These are phyloP conservation scores for Ashinkailepas kermadecensis DNA, from an alignment of 2,888 invertebrate genomes.

Conservation along the genomic window DNA sequence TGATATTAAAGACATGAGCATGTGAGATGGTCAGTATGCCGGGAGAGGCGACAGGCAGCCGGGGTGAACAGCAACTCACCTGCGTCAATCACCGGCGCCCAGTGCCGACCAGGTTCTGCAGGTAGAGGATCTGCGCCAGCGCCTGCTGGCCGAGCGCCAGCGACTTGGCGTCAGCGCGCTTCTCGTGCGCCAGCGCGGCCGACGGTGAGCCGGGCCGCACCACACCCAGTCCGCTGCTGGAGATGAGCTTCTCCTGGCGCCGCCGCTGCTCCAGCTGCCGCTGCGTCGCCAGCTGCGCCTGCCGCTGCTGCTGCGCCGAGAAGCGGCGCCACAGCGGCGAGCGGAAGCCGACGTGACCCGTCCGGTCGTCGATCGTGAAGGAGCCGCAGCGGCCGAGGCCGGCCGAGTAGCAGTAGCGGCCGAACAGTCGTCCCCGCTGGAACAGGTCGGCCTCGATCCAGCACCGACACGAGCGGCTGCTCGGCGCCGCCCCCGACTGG, in stretches of 20 bases:
- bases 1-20: too few species aligned
- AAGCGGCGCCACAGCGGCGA: background rate
- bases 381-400: background rate
- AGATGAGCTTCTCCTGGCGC: background rate
- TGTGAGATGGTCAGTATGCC: too few species aligned
- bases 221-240: background rate
- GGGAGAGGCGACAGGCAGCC: too few species aligned
- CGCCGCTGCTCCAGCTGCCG: background rate
- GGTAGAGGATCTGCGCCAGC: conserved; percentile 1
- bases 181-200: conserved; percentile 3
- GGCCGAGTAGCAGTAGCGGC: background rate
- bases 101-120: conserved; percentile 12
- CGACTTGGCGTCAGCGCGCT: conserved; percentile 2
- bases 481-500: background rate
- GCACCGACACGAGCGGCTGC: background rate
- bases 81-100: background rate
- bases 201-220: background rate
- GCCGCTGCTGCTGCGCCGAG: background rate
- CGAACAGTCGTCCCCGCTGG: background rate
- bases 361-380: background rate
- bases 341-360: background rate
- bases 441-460: background rate
- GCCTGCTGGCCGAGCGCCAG: conserved; percentile 13
- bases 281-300: background rate
- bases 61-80: too few species aligned